Percentiles rank a stretch among this genome's conserved stretches.
phyloP scores from a whole-genome alignment of 2,113 vertebrate species.

The Mus pahari region DNA sequence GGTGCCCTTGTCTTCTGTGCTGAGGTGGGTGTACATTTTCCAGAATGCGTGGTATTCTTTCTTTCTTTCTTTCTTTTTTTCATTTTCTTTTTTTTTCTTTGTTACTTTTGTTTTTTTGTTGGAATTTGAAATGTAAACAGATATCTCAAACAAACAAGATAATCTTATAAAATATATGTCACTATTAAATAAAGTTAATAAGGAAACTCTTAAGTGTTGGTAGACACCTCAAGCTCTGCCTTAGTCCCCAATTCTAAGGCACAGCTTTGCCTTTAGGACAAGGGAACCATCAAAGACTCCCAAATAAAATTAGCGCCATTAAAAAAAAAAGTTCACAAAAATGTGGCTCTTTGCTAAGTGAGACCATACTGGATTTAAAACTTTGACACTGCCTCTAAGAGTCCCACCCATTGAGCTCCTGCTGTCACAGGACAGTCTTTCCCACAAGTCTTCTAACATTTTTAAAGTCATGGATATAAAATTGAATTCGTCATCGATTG shows the following conservation, averaged over 20 bases:
- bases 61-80: not conserved
- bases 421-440: not conserved
- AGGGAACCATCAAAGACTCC: not conserved
- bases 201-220: not conserved
- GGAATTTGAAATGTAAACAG: not conserved
- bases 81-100: too few relatives aligned
- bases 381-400: not conserved
- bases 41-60: not conserved
- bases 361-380: not conserved
- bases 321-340: not conserved
- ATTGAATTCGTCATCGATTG: not conserved
- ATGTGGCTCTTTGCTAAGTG: not conserved
- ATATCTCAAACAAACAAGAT: not conserved
- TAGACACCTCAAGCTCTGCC: not conserved
- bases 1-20: not conserved
- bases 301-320: not conserved
- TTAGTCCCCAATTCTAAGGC: not conserved
- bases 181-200: not conserved
- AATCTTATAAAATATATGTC: not conserved
- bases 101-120: not conserved
- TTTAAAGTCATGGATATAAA: not conserved
- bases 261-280: not conserved
- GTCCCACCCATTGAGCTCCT: too few relatives aligned
- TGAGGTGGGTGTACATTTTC: not conserved
- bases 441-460: not conserved